Evolutionary conservation across 2,797 vertebrate genomes (phyloP).

Genomic region (Leptoclinus maculatus): DNA sequence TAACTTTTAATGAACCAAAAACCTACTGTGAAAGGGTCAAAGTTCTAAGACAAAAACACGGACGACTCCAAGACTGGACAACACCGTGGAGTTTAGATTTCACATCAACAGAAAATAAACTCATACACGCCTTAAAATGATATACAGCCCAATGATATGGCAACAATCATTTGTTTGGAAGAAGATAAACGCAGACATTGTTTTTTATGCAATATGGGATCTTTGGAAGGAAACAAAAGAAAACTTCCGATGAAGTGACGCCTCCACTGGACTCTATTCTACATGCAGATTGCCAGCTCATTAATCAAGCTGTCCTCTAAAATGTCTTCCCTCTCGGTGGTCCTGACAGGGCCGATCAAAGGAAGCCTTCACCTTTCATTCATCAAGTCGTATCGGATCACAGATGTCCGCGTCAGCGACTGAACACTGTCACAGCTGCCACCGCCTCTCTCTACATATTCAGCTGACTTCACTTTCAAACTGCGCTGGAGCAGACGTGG

Average conservation of each 20-base stretch:
- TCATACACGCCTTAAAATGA: slow-evolving; percentile 19
- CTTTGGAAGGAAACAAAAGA: background rate
- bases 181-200: background rate
- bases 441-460: background rate
- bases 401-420: slow-evolving; percentile 34
- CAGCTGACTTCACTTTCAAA: slow-evolving; percentile 12
- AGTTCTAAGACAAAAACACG: background rate
- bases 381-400: slow-evolving; percentile 35
- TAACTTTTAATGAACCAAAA: background rate
- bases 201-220: background rate
- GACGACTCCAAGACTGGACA: background rate
- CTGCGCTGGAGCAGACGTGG: slow-evolving; percentile 3
- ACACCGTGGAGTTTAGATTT: slow-evolving; percentile 27
- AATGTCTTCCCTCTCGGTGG: background rate
- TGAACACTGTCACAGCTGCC: slow-evolving; percentile 20
- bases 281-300: background rate
- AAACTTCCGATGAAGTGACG: slow-evolving; percentile 1
- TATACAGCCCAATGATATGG: slow-evolving; percentile 5
- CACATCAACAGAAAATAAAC: slow-evolving; percentile 40
- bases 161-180: background rate
- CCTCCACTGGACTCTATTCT: slow-evolving; percentile 5
- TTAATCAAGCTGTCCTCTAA: slow-evolving; percentile 34
- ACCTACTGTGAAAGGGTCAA: background rate
- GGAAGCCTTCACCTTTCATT: slow-evolving; percentile 1
- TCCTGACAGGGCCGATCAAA: slow-evolving; percentile 41